Percentiles rank a stretch among this genome's conserved stretches.
Evolutionary conservation across 2,113 vertebrate genomes (phyloP).

Genomic region (Corapipo altera): DNA sequence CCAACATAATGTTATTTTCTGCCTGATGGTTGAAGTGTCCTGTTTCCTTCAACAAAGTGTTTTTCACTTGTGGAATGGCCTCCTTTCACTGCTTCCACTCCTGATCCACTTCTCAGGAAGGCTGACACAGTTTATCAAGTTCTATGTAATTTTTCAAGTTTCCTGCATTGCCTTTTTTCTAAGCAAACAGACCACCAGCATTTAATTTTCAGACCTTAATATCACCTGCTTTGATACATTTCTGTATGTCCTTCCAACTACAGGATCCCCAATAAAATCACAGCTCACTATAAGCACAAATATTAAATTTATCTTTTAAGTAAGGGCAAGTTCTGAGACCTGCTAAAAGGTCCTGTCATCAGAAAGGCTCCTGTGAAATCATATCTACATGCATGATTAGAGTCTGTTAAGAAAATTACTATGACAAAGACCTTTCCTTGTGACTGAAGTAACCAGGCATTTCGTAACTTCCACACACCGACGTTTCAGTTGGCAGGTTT

Average conservation of each 20-base stretch:
- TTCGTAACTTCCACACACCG: background rate
- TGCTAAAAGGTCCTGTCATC: background rate
- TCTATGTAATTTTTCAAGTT: fast-evolving
- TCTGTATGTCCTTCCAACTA: background rate
- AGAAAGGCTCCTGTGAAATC: background rate
- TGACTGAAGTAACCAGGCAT: background rate
- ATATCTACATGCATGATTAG: background rate
- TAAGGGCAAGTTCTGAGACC: background rate
- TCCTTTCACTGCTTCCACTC: background rate
- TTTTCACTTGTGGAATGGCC: background rate
- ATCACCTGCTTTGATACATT: background rate
- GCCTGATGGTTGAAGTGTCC: background rate
- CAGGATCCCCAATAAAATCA: background rate
- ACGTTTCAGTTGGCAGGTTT: background rate
- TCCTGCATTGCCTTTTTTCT: background rate
- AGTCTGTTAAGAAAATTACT: background rate
- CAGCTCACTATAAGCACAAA: background rate
- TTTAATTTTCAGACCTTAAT: background rate
- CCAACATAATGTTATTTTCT: background rate
- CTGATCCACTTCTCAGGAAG: background rate
- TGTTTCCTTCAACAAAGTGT: background rate
- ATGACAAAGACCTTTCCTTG: background rate
- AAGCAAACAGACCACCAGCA: background rate
- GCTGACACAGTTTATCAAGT: background rate
- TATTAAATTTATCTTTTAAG: background rate